Percentiles rank a stretch among this genome's conserved stretches.
Evolutionary conservation across 2,113 vertebrate species (phyloP).

Genomic region (Perognathus longimembris): DNA sequence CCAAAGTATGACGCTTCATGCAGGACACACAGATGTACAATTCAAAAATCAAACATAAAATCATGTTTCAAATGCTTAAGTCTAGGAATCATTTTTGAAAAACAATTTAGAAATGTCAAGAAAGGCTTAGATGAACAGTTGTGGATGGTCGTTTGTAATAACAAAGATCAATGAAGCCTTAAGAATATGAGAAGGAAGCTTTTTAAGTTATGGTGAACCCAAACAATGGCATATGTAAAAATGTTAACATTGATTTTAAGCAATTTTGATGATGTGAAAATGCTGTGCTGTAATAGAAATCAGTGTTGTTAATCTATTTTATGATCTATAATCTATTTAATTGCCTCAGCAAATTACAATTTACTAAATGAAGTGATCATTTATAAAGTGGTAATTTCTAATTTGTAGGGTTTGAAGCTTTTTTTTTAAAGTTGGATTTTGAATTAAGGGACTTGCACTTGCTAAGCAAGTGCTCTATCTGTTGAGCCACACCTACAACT

Average conservation of each 20-base stretch:
- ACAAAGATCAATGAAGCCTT: not conserved
- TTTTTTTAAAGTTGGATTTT: too few species aligned
- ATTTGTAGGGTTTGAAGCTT: too few species aligned
- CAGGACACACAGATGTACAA: not conserved
- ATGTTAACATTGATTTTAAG: constrained; percentile 10
- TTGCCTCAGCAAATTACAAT: too few species aligned
- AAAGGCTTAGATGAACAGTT: not conserved
- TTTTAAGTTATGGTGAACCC: not conserved
- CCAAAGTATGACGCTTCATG: not conserved
- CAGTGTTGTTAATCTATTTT: too few species aligned
- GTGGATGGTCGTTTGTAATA: not conserved
- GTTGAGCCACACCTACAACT: too few species aligned
- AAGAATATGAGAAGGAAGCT: not conserved
- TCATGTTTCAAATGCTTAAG: not conserved
- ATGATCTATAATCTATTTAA: too few species aligned
- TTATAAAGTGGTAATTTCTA: too few species aligned
- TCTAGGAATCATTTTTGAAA: not conserved
- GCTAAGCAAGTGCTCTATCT: too few species aligned
- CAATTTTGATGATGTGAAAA: constrained; percentile 18
- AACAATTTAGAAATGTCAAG: constrained; percentile 11
- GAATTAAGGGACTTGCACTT: too few species aligned
- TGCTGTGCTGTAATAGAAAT: not conserved
- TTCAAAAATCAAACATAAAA: not conserved
- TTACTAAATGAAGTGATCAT: too few species aligned
- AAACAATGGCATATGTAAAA: not conserved